Evolutionary conservation across 2,888 invertebrate genomes (phyloP), one percentile per base, ranked within the genome.

Genomic region (Cephus spinipes): DNA sequence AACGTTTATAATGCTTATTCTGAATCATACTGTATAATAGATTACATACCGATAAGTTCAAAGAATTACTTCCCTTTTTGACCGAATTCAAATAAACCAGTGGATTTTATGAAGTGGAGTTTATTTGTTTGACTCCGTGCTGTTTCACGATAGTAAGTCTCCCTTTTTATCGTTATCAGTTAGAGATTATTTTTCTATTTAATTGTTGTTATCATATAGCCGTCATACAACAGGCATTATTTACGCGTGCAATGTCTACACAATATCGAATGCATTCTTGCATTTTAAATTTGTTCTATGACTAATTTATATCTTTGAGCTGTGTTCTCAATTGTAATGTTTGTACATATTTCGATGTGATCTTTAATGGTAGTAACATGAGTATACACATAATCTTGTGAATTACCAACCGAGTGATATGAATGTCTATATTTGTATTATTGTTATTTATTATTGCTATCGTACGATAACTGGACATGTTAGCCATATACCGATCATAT

Each of bases 171-270:
- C 55, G 2, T 55, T 55, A 23, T 55, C 55, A 23, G 9, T 55
- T 23, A 23, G 9, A 15, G 55, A 55, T 55, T 55, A 23, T 23
- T 23, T 23, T 55, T 15, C 23, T 55, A 32, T 71, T 76, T 80
- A 75, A 73, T 77, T 81, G 68, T 82, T 82, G 77, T 79, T 76
- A 81, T 83, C 82, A 83, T 83, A 55, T 82, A 87, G 86, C 85
- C 84, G 83, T 78, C 84, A 82, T 83, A 75, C 82, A 75, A 79
- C 81, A 80, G 83, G 83, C 84, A 84, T 80, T 82, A 86, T 85
- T 76, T 84, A 86, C 80, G 86, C 84, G 83, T 87, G 86, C 84
- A 85, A 84, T 86, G 85, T 85, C 82, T 84, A 83, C 81, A 82
- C 84, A 74, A 83, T 86, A 77, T 83, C 86, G 84, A 86, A 86